Evolutionary conservation across 1,140 invertebrate species (phyloP).

Genomic region (Adelges cooleyi): DNA sequence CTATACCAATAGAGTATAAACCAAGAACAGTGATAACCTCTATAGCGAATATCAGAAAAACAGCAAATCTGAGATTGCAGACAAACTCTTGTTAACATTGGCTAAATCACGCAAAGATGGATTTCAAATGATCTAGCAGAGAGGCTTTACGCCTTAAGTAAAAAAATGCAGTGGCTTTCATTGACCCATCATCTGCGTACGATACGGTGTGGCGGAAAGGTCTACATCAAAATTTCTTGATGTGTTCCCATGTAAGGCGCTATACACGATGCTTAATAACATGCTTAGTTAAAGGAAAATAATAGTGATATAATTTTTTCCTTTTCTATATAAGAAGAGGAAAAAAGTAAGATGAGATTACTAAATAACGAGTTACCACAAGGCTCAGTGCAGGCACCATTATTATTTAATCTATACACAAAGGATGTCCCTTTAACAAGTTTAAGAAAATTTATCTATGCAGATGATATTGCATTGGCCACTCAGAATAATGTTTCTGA

Average conservation of each 20-base stretch:
- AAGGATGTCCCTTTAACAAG: neutral
- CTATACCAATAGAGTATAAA: no score
- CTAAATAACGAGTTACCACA: neutral
- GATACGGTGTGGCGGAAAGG: neutral
- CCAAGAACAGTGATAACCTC: no score
- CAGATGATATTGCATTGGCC: neutral
- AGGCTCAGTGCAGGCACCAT: neutral
- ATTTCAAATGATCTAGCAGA: neutral
- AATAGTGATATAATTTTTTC: no score
- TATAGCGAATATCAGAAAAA: no score
- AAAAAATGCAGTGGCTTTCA: neutral
- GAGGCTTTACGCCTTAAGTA: neutral
- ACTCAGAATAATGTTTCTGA: neutral
- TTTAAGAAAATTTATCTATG: neutral
- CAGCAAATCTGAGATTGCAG: no score
- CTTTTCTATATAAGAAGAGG: neutral
- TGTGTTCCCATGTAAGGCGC: neutral
- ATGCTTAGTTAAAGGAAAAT: neutral
- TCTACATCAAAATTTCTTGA: neutral
- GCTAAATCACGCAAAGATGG: no score
- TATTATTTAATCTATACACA: slow-evolving; percentile 19
- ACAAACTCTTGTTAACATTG: no score
- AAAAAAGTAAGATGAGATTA: neutral
- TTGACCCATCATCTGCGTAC: neutral
- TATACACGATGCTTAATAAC: slow-evolving; percentile 5